A percentile compares a stretch with the other conserved stretches of the same genome.
These are phyloP conservation scores for Ptychochromis oligacanthus DNA, from an alignment of 2,113 vertebrate genomes.

Conservation along the genomic window DNA sequence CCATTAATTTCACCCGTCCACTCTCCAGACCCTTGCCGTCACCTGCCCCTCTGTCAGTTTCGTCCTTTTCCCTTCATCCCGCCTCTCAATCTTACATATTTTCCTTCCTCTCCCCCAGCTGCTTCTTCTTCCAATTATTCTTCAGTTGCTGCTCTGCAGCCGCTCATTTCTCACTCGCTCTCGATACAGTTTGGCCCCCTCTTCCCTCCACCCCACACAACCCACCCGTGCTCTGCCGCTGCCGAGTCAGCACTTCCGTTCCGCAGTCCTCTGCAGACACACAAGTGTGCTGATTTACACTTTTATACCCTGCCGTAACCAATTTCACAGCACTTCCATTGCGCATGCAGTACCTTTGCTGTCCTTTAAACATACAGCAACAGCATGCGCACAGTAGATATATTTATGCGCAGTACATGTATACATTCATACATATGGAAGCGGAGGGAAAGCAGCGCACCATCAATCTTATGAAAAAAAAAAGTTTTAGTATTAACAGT, in stretches of 20 bases:
- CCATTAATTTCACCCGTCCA: conserved; percentile 30
- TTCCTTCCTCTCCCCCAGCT: not conserved
- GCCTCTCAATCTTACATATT: not conserved
- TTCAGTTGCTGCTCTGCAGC: conserved; percentile 20
- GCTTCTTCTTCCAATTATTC: conserved; percentile 17
- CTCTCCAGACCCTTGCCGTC: conserved; percentile 22
- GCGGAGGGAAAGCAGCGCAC: not conserved
- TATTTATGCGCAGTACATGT: not conserved
- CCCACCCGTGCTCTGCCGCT: conserved; percentile 29
- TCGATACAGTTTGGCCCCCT: not conserved
- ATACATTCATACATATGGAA: not conserved
- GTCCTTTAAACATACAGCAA: conserved; percentile 7
- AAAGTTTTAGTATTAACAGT: conserved; percentile 13
- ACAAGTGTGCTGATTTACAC: conserved; percentile 46
- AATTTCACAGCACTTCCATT: conserved; percentile 17
- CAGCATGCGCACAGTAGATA: not conserved
- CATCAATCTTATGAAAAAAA: conserved; percentile 14
- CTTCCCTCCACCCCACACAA: not conserved
- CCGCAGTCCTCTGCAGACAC: conserved; percentile 68
- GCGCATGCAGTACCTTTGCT: not conserved
- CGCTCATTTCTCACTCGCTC: conserved; percentile 1
- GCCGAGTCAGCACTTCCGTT: conserved; percentile 67
- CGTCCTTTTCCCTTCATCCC: not conserved
- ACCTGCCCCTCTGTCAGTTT: conserved; percentile 3
- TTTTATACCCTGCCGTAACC: conserved; percentile 26